Percentiles rank a stretch among this genome's conserved stretches.
These are phyloP conservation scores for Bufo bufo DNA, from an alignment of 2,113 vertebrate species.

Conservation along the genomic window DNA sequence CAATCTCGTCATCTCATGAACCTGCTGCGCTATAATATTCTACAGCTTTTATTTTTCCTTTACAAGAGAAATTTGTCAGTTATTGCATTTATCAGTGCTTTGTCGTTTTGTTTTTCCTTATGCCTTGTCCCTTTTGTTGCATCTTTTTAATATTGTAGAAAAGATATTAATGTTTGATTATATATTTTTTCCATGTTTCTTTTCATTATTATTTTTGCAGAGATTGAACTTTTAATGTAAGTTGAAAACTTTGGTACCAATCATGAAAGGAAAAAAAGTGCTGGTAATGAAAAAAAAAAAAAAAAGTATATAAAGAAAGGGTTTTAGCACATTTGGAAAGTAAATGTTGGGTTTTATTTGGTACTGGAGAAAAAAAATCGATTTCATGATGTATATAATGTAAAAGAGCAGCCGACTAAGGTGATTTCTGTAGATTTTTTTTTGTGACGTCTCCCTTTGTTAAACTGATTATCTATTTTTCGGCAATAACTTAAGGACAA, in stretches of 20 bases:
- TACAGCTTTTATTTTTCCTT: constrained; percentile 79
- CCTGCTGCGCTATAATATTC: constrained; percentile 93
- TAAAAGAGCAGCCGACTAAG: constrained; percentile 74
- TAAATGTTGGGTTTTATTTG: constrained; percentile 62
- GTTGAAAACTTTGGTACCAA: constrained; percentile 74
- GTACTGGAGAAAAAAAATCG: constrained; percentile 64
- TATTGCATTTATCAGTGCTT: constrained; percentile 79
- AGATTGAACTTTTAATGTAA: constrained; percentile 80
- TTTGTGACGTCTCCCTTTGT: constrained; percentile 83
- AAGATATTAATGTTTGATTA: constrained; percentile 74
- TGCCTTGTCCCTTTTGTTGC: constrained; percentile 51
- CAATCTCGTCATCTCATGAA: constrained; percentile 91
- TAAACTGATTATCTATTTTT: constrained; percentile 97
- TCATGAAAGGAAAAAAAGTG: constrained; percentile 63
- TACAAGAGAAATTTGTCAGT: constrained; percentile 72
- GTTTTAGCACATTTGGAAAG: constrained; percentile 68
- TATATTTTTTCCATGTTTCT: constrained; percentile 64
- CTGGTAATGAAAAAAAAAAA: background rate
- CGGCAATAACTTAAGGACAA: constrained; percentile 99
- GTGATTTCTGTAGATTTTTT: constrained; percentile 63
- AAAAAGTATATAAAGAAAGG: constrained; percentile 67
- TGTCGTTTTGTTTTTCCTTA: constrained; percentile 67
- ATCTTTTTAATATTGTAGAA: constrained; percentile 70
- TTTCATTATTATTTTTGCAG: constrained; percentile 70
- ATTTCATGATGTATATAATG: constrained; percentile 68